Percentiles rank a stretch among this genome's conserved stretches.
phyloP scores from a whole-genome alignment of 2,797 vertebrate species.

The Amphiprion clarkii region DNA sequence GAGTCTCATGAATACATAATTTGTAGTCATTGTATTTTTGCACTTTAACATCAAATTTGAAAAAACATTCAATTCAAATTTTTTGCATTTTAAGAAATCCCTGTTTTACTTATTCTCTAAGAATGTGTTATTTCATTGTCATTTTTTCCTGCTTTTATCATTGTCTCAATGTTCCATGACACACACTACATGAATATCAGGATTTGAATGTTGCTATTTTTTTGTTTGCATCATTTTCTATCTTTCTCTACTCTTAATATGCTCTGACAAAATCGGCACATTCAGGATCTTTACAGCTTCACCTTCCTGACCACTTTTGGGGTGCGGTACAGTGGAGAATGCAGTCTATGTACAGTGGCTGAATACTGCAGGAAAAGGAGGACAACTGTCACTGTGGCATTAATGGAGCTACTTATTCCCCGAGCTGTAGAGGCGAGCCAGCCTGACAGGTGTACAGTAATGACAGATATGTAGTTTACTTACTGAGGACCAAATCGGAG shows the following conservation, averaged over 20 bases:
- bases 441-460: constrained; percentile 50
- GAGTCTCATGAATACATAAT: neutral
- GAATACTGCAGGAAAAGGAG: neutral
- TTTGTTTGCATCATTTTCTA: too few relatives aligned
- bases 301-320: neutral
- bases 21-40: neutral
- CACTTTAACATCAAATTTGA: too few relatives aligned
- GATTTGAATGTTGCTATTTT: too few relatives aligned
- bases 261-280: too few relatives aligned
- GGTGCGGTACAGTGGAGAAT: neutral
- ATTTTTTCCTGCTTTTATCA: too few relatives aligned
- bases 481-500: constrained; percentile 7
- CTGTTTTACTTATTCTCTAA: too few relatives aligned
- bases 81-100: too few relatives aligned
- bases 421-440: constrained; percentile 4
- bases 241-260: too few relatives aligned
- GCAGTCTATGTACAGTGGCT: neutral
- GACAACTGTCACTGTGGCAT: constrained; percentile 36
- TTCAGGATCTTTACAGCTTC: neutral
- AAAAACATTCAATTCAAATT: too few relatives aligned
- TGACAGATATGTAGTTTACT: constrained; percentile 42
- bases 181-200: too few relatives aligned
- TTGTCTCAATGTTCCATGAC: too few relatives aligned
- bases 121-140: too few relatives aligned
- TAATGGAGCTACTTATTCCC: constrained; percentile 30